Percentiles rank a stretch among this genome's conserved stretches.
These are phyloP conservation scores for Astyanax mexicanus DNA, from an alignment of 2,797 vertebrate species.

Conservation along the genomic window DNA sequence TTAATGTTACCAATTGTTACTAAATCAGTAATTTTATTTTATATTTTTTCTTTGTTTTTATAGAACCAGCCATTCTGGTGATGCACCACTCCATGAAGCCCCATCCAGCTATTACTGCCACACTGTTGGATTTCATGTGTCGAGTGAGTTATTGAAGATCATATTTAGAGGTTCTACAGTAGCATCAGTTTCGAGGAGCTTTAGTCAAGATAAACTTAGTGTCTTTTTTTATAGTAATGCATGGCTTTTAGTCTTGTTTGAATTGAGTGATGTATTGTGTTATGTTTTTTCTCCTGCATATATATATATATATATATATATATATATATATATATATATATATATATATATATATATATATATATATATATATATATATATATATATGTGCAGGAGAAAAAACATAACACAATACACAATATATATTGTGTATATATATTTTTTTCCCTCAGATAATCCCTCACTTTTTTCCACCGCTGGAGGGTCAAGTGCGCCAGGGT, in stretches of 20 bases:
- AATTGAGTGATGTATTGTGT: background rate
- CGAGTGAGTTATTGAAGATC: slow-evolving; percentile 81
- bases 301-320: too few relatives aligned
- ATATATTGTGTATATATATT: too few relatives aligned
- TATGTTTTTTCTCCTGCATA: background rate
- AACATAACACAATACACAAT: too few relatives aligned
- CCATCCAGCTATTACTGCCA: slow-evolving; percentile 96
- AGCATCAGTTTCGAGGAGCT: background rate
- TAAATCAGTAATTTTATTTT: background rate
- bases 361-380: too few relatives aligned
- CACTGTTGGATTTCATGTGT: slow-evolving; percentile 97
- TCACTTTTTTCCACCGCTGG: slow-evolving; percentile 92
- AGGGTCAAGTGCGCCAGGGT: slow-evolving; percentile 91
- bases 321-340: too few relatives aligned
- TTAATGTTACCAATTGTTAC: background rate
- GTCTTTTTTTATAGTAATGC: too few relatives aligned
- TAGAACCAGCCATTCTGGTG: slow-evolving; percentile 95
- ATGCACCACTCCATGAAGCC: slow-evolving; percentile 99
- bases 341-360: too few relatives aligned
- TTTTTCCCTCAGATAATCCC: slow-evolving; percentile 88
- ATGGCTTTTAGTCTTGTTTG: background rate
- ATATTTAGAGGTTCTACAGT: background rate
- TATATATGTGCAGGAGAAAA: background rate
- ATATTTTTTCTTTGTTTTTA: background rate
- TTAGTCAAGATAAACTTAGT: too few relatives aligned